phyloP scores from a whole-genome alignment of 2,797 vertebrate genomes.

The Pachyuromys duprasi region DNA sequence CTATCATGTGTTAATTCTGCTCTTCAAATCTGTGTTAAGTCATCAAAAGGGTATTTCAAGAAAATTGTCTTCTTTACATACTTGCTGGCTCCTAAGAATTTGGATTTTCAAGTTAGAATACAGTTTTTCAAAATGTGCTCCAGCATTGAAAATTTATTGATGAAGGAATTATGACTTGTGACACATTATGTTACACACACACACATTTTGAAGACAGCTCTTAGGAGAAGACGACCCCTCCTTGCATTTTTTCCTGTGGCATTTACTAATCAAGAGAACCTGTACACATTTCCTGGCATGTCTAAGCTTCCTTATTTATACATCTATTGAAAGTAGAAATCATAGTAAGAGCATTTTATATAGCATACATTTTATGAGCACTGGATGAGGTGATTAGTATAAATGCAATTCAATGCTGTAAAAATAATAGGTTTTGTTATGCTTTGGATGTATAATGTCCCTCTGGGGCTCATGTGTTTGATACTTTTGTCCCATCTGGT shows the following conservation, averaged over 20 bases:
- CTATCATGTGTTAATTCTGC: not conserved
- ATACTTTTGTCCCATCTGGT: not conserved
- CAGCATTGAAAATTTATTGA: not conserved
- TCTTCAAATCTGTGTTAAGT: conserved; percentile 47
- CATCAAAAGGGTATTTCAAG: conserved; percentile 42
- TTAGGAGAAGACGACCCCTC: not conserved
- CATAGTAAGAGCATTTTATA: not conserved
- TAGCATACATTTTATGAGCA: not conserved
- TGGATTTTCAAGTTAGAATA: conserved; percentile 12
- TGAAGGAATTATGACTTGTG: not conserved
- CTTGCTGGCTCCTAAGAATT: not conserved
- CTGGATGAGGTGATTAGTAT: not conserved
- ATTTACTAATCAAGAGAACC: conserved; percentile 33
- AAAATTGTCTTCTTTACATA: conserved; percentile 41
- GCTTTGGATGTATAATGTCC: not conserved
- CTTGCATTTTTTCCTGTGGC: conserved; percentile 9
- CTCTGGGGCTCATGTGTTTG: not conserved
- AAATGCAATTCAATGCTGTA: not conserved
- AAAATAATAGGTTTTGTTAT: not conserved
- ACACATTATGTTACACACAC: not conserved
- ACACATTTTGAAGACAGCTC: conserved; percentile 21
- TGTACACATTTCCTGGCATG: not conserved
- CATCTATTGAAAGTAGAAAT: not conserved
- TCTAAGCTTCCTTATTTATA: not conserved
- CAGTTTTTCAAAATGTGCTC: not conserved